Evolutionary conservation across 2,888 invertebrate species (phyloP).

Genomic region (Agrotis clavis): DNA sequence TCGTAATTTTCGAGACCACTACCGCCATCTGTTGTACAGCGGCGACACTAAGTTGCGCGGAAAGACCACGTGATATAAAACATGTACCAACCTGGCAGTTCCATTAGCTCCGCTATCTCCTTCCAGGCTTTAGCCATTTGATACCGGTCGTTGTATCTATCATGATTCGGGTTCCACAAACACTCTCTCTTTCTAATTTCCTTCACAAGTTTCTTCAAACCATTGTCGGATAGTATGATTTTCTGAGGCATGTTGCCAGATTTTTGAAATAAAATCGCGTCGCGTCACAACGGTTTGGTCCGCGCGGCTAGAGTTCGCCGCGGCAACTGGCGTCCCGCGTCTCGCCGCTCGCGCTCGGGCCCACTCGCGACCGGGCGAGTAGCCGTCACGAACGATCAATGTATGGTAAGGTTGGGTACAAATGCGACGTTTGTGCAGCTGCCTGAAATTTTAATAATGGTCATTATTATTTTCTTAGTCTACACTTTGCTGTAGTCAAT

Average conservation of each 20-base stretch:
- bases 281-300: slow-evolving; percentile 61
- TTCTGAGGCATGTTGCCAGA: slow-evolving; percentile 53
- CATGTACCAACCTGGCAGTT: slow-evolving; percentile 71
- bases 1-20: slow-evolving; percentile 31
- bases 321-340: slow-evolving; percentile 66
- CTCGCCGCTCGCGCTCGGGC: slow-evolving; percentile 27
- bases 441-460: neutral
- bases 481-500: too few relatives aligned
- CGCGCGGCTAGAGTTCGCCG: slow-evolving; percentile 66
- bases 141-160: slow-evolving; percentile 71
- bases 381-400: slow-evolving; percentile 60
- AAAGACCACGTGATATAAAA: slow-evolving; percentile 33
- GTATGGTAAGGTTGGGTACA: slow-evolving; percentile 41
- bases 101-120: slow-evolving; percentile 68
- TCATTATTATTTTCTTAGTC: too few relatives aligned
- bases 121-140: slow-evolving; percentile 71
- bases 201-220: slow-evolving; percentile 64
- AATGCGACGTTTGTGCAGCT: slow-evolving; percentile 20
- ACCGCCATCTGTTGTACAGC: slow-evolving; percentile 62
- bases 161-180: slow-evolving; percentile 74
- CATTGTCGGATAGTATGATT: slow-evolving; percentile 49
- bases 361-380: slow-evolving; percentile 51
- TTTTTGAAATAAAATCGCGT: slow-evolving; percentile 52
- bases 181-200: slow-evolving; percentile 72
- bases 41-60: slow-evolving; percentile 12